A percentile compares a stretch with the other conserved stretches of the same genome.
Evolutionary conservation across 2,797 vertebrate genomes (phyloP).

Genomic region (Hyperoplus lanceolatus): DNA sequence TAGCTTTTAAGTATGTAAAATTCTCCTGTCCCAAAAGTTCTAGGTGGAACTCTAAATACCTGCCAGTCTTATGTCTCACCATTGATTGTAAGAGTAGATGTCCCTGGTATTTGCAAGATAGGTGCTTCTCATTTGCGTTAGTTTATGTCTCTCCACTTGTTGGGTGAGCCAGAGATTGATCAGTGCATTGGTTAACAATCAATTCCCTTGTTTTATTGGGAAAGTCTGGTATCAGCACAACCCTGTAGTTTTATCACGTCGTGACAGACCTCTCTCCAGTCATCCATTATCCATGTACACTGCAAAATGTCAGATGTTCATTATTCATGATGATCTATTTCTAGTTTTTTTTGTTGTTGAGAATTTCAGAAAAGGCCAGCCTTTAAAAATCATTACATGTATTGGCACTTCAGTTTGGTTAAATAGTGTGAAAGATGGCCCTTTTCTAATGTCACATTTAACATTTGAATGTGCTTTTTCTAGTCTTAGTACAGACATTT

Average conservation of each 20-base stretch:
- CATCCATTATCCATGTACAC: background rate
- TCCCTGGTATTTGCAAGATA: background rate
- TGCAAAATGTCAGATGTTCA: background rate
- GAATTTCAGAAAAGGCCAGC: background rate
- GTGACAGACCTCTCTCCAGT: background rate
- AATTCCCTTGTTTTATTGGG: background rate
- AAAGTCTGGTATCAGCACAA: background rate
- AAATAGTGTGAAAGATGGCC: background rate
- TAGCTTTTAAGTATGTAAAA: background rate
- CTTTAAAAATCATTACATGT: conserved; percentile 9
- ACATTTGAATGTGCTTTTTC: background rate
- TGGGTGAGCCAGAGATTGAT: background rate
- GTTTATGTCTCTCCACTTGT: background rate
- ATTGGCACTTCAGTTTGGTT: background rate
- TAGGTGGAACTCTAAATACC: background rate
- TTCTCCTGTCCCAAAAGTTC: background rate
- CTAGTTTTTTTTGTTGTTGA: background rate
- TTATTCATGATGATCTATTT: background rate
- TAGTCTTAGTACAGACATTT: background rate
- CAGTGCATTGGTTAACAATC: background rate
- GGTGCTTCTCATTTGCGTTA: background rate
- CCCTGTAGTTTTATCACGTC: background rate
- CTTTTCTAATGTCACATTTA: conserved; percentile 7
- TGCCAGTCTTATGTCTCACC: background rate
- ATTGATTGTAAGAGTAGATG: too few relatives aligned